Conservation (phyloP, 1,140 invertebrate genomes). For the Rhagoletis pomonella region DNA sequence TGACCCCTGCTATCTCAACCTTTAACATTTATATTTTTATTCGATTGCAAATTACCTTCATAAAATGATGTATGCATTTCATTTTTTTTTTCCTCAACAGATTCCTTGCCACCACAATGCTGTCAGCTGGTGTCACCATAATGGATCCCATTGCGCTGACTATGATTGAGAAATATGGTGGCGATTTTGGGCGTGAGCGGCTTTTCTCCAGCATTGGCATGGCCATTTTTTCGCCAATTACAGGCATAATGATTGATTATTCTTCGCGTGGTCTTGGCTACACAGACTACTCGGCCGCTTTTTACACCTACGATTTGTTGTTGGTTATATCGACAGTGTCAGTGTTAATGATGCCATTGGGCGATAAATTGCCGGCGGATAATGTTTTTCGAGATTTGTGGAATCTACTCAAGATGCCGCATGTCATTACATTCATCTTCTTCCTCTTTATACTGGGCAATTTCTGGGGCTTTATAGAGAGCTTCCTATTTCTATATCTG, state of each 20-base stretch:
- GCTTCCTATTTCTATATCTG: constrained; percentile 88
- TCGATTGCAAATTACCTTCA: background rate
- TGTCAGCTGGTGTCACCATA: constrained; percentile 85
- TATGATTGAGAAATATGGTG: constrained; percentile 86
- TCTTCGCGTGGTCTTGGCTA: constrained; percentile 79
- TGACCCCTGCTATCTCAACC: no score
- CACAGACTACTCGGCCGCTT: constrained; percentile 86
- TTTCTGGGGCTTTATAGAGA: constrained; percentile 90
- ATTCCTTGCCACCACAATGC: constrained; percentile 84
- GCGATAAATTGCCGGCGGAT: constrained; percentile 83
- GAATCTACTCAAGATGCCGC: constrained; percentile 83
- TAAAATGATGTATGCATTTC: background rate
- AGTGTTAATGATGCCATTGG: constrained; percentile 83
- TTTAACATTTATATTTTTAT: background rate
- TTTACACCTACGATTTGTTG: constrained; percentile 84
- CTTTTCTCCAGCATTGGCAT: constrained; percentile 86
- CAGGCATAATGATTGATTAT: constrained; percentile 85
- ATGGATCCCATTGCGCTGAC: constrained; percentile 88
- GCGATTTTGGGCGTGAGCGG: constrained; percentile 86
- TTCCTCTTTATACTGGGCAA: constrained; percentile 86
- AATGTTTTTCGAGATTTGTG: constrained; percentile 82
- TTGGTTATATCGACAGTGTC: constrained; percentile 81
- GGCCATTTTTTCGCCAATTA: constrained; percentile 87
- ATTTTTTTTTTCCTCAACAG: constrained; percentile 65
- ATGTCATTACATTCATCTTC: constrained; percentile 84